Base-by-base conservation (phyloP, 2,113 vertebrate species). In the Asarcornis scutulata region DNA sequence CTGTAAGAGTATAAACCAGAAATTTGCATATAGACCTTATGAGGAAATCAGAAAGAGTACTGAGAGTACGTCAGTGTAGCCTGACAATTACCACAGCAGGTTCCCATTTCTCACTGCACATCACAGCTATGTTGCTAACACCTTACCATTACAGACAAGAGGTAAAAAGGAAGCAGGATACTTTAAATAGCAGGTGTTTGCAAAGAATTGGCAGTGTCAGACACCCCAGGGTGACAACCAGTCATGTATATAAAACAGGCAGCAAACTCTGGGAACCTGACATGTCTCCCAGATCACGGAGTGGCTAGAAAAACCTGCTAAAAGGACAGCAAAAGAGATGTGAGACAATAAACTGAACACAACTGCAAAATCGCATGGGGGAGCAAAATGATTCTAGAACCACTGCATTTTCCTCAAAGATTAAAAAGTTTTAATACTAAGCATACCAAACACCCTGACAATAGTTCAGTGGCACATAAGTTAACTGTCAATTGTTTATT, bases 181-280 rank as follows among this genome's bases (percentile, higher is more conserved):
- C 86, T 91, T 89, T 95, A 96, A 91, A 97, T 89, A 96, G 89
- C 72, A 95, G 63, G 82, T 94, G 80, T 72, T 91, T 66, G 64
- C 66, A 84, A 92, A 93, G 59, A 85, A 94, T 1, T 90, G 71
- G 44, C 87, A 87, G 73, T 67, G 68, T 64, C 84, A 95, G 72
- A 77, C 40, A 91, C 12, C 74, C 76, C 56, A 63, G 83, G 86
- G 77, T 83, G 92, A 95, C 93, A 93, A 90, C 56, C 32, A 85
- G 66, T 69, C 71, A 91, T 83, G 94, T 75, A 77, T 86, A 92
- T 80, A 79, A 91, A 94, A 88, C 81, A 94, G 67, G 31, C n/a
- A 90, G 89, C 84, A 90, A 93, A 68, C 53, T 86, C 74, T 71
- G 59, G 46, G 82, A 88, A 93, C 79, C 74, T 94, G 83, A 83